Evolutionary conservation across 1,140 invertebrate genomes (phyloP).

Genomic region (Odontomachus brunneus): DNA sequence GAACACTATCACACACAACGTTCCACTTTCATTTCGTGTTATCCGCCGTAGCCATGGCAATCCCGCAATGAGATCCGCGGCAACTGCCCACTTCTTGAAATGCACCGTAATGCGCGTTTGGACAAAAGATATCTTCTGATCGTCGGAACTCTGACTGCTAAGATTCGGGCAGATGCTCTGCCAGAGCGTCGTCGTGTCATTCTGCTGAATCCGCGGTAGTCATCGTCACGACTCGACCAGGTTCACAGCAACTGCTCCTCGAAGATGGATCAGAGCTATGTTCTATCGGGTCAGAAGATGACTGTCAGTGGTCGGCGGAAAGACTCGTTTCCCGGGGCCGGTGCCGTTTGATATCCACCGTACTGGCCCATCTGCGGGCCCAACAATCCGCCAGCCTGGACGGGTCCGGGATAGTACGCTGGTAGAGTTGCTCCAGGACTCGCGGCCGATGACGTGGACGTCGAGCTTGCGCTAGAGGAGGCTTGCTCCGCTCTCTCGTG

Average conservation of each 20-base stretch:
- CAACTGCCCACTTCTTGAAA: background rate
- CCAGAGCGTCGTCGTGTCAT: background rate
- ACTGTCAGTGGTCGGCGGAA: constrained; percentile 92
- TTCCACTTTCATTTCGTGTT: background rate
- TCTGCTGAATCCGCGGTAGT: background rate
- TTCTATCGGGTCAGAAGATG: constrained; percentile 93
- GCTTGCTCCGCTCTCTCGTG: constrained; percentile 86
- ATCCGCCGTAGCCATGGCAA: background rate
- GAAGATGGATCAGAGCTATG: constrained; percentile 80
- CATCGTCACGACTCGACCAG: background rate
- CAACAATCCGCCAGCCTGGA: constrained; percentile 83
- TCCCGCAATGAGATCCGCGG: background rate
- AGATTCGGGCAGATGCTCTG: background rate
- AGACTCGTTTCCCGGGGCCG: constrained; percentile 87
- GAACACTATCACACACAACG: background rate
- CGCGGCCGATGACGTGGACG: constrained; percentile 87
- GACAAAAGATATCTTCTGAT: background rate
- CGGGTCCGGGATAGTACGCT: constrained; percentile 87
- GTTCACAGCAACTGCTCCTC: constrained; percentile 69
- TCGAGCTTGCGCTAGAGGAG: constrained; percentile 84
- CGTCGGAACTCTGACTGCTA: constrained; percentile 1
- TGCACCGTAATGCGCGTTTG: background rate
- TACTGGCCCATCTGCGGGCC: constrained; percentile 89
- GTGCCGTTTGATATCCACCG: constrained; percentile 87
- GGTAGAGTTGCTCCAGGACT: constrained; percentile 87